phyloP scores from a whole-genome alignment of 2,888 invertebrate species.

The Trypoxylon attenuatum region DNA sequence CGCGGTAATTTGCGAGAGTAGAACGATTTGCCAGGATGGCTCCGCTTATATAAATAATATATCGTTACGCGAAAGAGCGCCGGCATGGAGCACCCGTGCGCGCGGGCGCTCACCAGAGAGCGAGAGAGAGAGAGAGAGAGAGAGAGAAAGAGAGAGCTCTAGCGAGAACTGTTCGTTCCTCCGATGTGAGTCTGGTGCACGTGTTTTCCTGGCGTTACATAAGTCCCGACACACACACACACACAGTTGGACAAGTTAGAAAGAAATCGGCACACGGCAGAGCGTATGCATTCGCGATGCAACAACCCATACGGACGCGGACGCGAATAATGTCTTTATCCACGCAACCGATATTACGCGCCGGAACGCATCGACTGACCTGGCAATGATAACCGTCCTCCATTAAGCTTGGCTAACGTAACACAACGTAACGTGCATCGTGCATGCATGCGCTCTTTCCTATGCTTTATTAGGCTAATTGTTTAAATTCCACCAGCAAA shows the following conservation, averaged over 20 bases:
- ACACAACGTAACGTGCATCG: too few relatives aligned
- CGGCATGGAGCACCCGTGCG: constrained; percentile 1
- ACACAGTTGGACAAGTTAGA: background rate
- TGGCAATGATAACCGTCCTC: background rate
- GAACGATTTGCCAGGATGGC: constrained; percentile 49
- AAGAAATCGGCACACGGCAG: constrained; percentile 42
- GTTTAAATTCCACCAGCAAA: too few relatives aligned
- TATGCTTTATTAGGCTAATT: too few relatives aligned
- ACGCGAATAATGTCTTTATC: constrained; percentile 27
- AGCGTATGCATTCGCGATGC: constrained; percentile 29
- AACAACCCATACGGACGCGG: constrained; percentile 5
- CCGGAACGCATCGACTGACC: background rate
- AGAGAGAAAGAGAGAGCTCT: background rate
- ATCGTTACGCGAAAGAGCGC: constrained; percentile 54
- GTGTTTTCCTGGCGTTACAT: too few relatives aligned
- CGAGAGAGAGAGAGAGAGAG: background rate
- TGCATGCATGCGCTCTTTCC: too few relatives aligned
- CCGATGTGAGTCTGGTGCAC: too few relatives aligned
- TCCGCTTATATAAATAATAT: constrained; percentile 59
- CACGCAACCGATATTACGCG: constrained; percentile 8
- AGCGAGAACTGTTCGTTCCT: background rate
- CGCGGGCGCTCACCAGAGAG: background rate
- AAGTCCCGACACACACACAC: constrained; percentile 1
- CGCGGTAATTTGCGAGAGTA: constrained; percentile 48
- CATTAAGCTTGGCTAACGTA: too few relatives aligned